Base-by-base conservation (phyloP, 2,113 vertebrate species). In the Epinephelus cyanopodus region DNA sequence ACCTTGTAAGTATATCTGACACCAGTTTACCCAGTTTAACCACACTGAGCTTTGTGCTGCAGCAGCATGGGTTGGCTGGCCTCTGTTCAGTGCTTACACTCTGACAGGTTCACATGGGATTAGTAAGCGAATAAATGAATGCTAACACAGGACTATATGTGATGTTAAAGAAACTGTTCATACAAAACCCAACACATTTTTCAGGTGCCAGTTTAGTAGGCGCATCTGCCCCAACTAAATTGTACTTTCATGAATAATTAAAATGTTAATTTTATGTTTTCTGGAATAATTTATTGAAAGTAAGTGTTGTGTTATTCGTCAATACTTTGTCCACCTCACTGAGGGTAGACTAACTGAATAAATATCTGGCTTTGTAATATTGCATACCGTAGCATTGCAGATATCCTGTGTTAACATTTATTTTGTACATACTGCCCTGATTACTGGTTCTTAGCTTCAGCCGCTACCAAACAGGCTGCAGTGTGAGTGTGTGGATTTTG, bases 1-100 rank as follows among this genome's bases (percentile, higher is more conserved):
- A 79, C 76, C 86, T 95, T 80, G 95, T 96, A 89, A 95, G 95
- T 96, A 96, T 93, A 21, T n/a, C 62, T 88, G 84, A 58, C 62
- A 83, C 45, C 68, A 82, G 72, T 74, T 76, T 50, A 42, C 60
- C 61, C 48, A 54, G 63, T 80, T 73, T 54, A 71, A 45, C 12
- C 62, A 53, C 54, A 47, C 45, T 67, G 61, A 81, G 81, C 78
- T 79, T 83, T 77, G 68, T 74, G 66, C 87, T 82, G 85, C 74
- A 80, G 83, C 65, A 69, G 81, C 78, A 65, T 84, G 76, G 73
- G 74, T 75, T 47, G 61, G 82, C 84, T 58, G 78, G 80, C 73
- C 58, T 85, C 42, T 78, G 27, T 37, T 84, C 66, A 65, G 52
- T 75, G 72, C 83, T 84, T 77, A 67, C 74, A 66, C 76, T 81